Percentiles rank a stretch among this genome's conserved stretches.
Conservation (phyloP, 2,797 vertebrate species). For the Coregonus suidteri region DNA sequence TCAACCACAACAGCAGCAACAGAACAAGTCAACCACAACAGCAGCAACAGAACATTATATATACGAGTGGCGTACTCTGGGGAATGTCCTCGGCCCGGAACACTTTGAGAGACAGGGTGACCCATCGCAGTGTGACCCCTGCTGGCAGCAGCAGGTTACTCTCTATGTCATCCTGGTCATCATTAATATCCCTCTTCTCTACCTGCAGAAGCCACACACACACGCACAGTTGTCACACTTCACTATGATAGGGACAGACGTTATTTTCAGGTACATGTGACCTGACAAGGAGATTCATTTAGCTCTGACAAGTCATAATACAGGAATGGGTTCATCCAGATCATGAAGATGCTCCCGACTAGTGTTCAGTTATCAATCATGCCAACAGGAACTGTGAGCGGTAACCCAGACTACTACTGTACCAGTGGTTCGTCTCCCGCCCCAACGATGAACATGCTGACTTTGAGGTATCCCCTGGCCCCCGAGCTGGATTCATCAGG, state of each 20-base stretch:
- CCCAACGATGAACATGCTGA: constrained; percentile 93
- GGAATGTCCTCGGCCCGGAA: constrained; percentile 96
- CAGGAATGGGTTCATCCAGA: too few species aligned
- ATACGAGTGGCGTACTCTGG: constrained; percentile 80
- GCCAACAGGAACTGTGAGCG: constrained; percentile 43
- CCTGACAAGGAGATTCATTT: too few species aligned
- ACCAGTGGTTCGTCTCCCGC: constrained; percentile 93
- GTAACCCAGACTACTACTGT: constrained; percentile 70
- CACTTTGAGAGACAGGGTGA: constrained; percentile 90
- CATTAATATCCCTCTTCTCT: constrained; percentile 82
- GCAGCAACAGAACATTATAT: neutral
- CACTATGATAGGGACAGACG: neutral
- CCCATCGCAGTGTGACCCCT: constrained; percentile 87
- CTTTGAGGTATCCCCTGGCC: constrained; percentile 97
- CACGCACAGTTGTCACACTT: neutral
- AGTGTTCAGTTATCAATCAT: too few species aligned
- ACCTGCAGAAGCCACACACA: constrained; percentile 64
- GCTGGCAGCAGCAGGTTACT: constrained; percentile 93
- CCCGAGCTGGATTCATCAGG: constrained; percentile 89
- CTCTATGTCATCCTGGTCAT: constrained; percentile 92
- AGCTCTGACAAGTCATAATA: too few species aligned
- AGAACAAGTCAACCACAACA: constrained; percentile 84
- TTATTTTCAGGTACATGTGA: neutral
- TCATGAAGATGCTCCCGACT: too few species aligned
- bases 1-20: constrained; percentile 68